phyloP scores from a whole-genome alignment of 92 coral and sea anemone species.

The Scolanthus callimorphus region DNA sequence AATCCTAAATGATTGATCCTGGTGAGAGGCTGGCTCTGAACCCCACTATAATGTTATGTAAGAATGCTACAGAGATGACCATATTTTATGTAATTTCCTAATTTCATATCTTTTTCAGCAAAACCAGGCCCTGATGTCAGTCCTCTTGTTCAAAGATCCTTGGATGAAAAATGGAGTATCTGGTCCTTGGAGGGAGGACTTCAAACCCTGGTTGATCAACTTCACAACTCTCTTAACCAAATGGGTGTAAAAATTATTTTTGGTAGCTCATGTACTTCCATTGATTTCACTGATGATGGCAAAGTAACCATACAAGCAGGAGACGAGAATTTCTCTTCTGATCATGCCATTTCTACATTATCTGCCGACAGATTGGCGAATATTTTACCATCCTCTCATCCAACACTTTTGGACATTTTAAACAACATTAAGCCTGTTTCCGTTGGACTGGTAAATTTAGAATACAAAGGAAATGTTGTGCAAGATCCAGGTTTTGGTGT shows the following conservation, averaged over 20 bases:
- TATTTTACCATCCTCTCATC: conserved; percentile 46
- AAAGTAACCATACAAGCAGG: conserved; percentile 23
- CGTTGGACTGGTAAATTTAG: conserved; percentile 91
- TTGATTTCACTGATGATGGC: conserved; percentile 47
- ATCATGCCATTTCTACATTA: conserved; percentile 71
- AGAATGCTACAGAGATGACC: no score
- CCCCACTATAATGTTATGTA: no score
- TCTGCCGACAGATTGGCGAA: conserved; percentile 59
- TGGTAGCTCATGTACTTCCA: conserved; percentile 42
- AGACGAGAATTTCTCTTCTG: conserved; percentile 30
- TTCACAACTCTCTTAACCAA: conserved; percentile 46
- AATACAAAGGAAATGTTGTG: conserved; percentile 72
- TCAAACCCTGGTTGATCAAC: conserved; percentile 61
- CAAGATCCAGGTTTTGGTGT: conserved; percentile 83
- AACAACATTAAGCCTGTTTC: conserved; percentile 55
- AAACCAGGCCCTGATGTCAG: conserved; percentile 21
- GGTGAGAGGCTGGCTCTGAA: no score
- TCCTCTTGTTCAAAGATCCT: conserved; percentile 62
- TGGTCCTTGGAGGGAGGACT: conserved; percentile 91
- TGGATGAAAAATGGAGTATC: conserved; percentile 78
- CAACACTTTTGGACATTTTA: conserved; percentile 37
- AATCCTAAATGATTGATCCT: no score
- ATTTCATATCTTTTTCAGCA: background rate
- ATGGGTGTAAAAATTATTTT: conserved; percentile 67
- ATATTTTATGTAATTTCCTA: background rate